Evolutionary conservation across 2,113 vertebrate genomes (phyloP), one percentile per base, ranked within the genome.

Genomic region (Leucopsar rothschildi): DNA sequence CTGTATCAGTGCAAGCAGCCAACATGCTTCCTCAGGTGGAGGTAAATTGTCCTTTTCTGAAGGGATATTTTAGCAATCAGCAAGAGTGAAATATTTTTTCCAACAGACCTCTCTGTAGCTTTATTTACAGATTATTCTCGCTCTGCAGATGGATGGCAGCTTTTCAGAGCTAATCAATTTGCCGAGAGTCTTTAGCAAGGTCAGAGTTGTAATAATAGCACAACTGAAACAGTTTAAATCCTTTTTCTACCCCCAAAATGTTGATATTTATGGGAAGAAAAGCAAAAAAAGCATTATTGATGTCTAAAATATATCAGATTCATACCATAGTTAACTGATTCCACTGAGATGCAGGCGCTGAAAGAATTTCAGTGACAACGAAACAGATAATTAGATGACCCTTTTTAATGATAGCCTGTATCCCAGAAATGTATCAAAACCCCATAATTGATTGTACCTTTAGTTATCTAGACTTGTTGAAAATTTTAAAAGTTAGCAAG

Each of bases 101-200:
- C 75, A 86, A 23, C 33, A 65, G 40, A 90, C 15, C 55, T 80
- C 45, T 49, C 50, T 90, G 35, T 40, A 85, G 37, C 16, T 73
- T 94, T 83, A 59, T 90, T 96, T 92, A 83, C 63, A 70, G 50
- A 86, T 88, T 83, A 69, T 88, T 92, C 25, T 61, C 71, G 73
- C 63, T 90, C 78, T 88, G 40, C 50, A 66, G 39, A 61, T 81
- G 75, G n/a, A 69, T 82, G 23, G 24, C 63, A 82, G 75, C 13
- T 92, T 88, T 90, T 88, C 63, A 94, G 63, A 85, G 40, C 17
- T 87, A 90, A 95, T 90, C 65, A 91, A 47, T 95, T 93, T 82
- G 24, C 31, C 1, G 12, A 72, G 52, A 50, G 61, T 53, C 59
- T 93, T 82, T 77, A 90, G 61, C 20, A 65, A 80, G 45, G 61